Evolutionary conservation across 2,113 vertebrate species (phyloP).

Genomic region (Recurvirostra avosetta): DNA sequence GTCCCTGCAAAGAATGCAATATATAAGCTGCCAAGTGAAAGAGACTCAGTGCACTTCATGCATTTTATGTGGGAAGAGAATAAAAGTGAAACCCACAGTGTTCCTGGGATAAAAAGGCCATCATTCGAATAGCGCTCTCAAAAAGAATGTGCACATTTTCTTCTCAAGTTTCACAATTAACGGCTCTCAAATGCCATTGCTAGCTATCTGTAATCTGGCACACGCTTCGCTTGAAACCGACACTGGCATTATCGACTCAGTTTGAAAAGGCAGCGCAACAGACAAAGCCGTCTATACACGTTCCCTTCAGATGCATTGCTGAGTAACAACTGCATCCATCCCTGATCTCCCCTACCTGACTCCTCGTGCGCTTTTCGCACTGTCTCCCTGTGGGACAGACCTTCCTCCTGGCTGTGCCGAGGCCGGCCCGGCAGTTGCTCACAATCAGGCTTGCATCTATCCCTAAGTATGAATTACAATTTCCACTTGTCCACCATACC

Average conservation of each 20-base stretch:
- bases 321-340: conserved; percentile 21
- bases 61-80: conserved; percentile 61
- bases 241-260: conserved; percentile 47
- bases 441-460: not conserved
- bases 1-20: conserved; percentile 57
- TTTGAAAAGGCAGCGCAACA: conserved; percentile 53
- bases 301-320: conserved; percentile 14
- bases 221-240: conserved; percentile 58
- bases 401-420: not conserved
- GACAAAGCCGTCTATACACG: conserved; percentile 19
- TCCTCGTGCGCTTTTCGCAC: not conserved
- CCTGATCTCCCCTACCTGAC: not conserved
- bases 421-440: not conserved
- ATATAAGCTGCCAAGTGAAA: conserved; percentile 50
- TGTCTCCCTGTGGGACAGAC: not conserved
- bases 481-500: not conserved
- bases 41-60: conserved; percentile 15
- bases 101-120: conserved; percentile 6
- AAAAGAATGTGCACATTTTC: conserved; percentile 68
- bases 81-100: conserved; percentile 55
- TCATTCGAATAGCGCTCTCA: conserved; percentile 40
- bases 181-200: conserved; percentile 44
- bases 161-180: conserved; percentile 75
- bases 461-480: not conserved
- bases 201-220: conserved; percentile 67